phyloP scores from a whole-genome alignment of 1,140 invertebrate species.

The Orius insidiosus region DNA sequence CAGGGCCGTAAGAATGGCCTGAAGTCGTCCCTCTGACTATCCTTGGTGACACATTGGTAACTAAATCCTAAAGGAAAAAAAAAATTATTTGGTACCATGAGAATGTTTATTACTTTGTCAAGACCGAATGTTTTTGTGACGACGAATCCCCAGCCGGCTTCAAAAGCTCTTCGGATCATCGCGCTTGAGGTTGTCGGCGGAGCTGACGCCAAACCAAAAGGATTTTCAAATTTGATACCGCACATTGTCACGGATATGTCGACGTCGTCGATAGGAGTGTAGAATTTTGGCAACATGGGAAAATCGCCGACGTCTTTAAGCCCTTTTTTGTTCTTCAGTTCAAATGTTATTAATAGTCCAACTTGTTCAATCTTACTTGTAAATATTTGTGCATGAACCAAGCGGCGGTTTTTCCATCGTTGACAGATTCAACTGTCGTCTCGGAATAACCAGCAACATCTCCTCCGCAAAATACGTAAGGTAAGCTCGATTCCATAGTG shows the following conservation, averaged over 20 bases:
- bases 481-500: constrained; percentile 61
- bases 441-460: constrained; percentile 86
- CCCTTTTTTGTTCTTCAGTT: neutral
- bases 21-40: constrained; percentile 88
- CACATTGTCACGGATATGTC: constrained; percentile 85
- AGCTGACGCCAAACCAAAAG: constrained; percentile 92
- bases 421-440: constrained; percentile 94
- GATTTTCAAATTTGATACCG: constrained; percentile 87
- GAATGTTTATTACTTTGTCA: constrained; percentile 53
- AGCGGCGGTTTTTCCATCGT: constrained; percentile 93
- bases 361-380: constrained; percentile 39
- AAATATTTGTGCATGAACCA: constrained; percentile 91
- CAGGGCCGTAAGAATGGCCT: constrained; percentile 80
- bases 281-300: constrained; percentile 74
- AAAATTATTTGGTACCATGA: too few relatives aligned
- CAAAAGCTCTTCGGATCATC: constrained; percentile 88
- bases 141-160: constrained; percentile 91
- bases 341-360: neutral
- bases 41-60: constrained; percentile 92
- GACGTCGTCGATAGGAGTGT: constrained; percentile 82
- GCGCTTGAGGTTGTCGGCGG: constrained; percentile 84
- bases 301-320: constrained; percentile 26
- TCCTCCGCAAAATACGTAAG: constrained; percentile 80
- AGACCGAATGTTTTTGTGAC: constrained; percentile 92
- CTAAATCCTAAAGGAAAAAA: constrained; percentile 49